Base-by-base conservation (phyloP, 2,888 invertebrate genomes). In the Sesia apiformis region DNA sequence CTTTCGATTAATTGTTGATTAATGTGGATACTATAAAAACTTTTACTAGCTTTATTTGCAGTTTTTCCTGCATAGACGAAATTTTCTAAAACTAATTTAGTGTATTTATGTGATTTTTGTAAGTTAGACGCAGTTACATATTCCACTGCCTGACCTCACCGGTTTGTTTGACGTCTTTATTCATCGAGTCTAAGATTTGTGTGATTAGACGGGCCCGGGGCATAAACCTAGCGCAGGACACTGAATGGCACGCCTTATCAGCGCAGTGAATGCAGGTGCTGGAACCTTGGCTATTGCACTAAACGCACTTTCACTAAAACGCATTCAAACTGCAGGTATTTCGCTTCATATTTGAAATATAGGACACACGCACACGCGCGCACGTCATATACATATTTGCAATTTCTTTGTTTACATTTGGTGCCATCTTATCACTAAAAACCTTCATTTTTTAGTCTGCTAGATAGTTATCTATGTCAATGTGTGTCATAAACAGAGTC, bases 361-460 rank as follows among this genome's bases (percentile, higher is more conserved):
- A 65, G 72, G 69, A 56, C 69, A 58, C 58, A 52, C 57, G 53
- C 46, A 58, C 56, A 60, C 42, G n/a, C 50, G 51, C 56, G 40
- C 49, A 55, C 49, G 40, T 53, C 53, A 8, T 54, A 54, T 56
- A 55, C 53, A 50, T 23, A 50, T 52, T 58, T 42, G 43, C 54
- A 39, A 54, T 56, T 58, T 66, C 58, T 67, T 63, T 65, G 63
- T 64, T 57, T 67, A 59, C 60, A 66, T 70, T 69, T 64, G 74
- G 75, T 81, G 81, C 77, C 83, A 78, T 62, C 73, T 84, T 87
- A 86, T 87, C 86, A 68, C 69, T 23, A 62, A 65, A 78, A 84
- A 80, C 85, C 85, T 84, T 84, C 77, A 69, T 66, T 66, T 72
- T 74, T 80, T 79, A 73, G 73, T 69, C 69, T 70, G 63, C 56